Evolutionary conservation across 2,113 vertebrate genomes (phyloP).

Genomic region (Genyomyrus donnyi): DNA sequence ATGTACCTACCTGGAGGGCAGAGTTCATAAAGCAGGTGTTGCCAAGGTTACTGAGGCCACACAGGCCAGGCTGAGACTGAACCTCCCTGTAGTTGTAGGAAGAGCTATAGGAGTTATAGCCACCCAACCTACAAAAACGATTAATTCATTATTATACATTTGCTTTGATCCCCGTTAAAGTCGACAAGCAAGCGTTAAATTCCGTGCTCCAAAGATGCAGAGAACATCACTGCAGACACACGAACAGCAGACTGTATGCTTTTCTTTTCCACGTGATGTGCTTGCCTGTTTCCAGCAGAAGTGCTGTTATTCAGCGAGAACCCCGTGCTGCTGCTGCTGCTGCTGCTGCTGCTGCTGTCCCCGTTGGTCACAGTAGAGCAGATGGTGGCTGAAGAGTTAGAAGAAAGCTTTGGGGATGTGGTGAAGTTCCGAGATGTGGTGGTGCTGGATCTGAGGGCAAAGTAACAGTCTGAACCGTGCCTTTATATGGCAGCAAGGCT

Average conservation of each 20-base stretch:
- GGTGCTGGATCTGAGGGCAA: constrained; percentile 76
- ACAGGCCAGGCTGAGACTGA: constrained; percentile 81
- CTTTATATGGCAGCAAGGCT: neutral
- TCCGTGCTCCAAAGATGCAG: neutral
- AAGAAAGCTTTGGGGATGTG: constrained; percentile 87
- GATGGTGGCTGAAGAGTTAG: constrained; percentile 75
- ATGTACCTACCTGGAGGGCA: constrained; percentile 76
- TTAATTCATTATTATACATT: neutral
- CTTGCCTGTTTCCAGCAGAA: constrained; percentile 68
- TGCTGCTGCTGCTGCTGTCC: constrained; percentile 68
- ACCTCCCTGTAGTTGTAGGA: constrained; percentile 85
- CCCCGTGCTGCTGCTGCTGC: constrained; percentile 65
- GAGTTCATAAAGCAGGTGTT: constrained; percentile 99
- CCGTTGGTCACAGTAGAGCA: constrained; percentile 84
- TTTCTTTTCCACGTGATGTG: neutral
- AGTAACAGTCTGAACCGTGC: neutral
- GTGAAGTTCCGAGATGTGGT: constrained; percentile 84
- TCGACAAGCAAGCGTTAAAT: neutral
- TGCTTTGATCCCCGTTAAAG: neutral
- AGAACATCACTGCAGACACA: neutral
- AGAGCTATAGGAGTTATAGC: constrained; percentile 75
- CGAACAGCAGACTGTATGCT: neutral
- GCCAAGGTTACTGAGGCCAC: constrained; percentile 91
- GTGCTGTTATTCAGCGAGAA: constrained; percentile 81
- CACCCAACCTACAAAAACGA: constrained; percentile 60